Evolutionary conservation across 2,797 vertebrate genomes (phyloP), one percentile per base, ranked within the genome.

Genomic region (Lates japonicus): DNA sequence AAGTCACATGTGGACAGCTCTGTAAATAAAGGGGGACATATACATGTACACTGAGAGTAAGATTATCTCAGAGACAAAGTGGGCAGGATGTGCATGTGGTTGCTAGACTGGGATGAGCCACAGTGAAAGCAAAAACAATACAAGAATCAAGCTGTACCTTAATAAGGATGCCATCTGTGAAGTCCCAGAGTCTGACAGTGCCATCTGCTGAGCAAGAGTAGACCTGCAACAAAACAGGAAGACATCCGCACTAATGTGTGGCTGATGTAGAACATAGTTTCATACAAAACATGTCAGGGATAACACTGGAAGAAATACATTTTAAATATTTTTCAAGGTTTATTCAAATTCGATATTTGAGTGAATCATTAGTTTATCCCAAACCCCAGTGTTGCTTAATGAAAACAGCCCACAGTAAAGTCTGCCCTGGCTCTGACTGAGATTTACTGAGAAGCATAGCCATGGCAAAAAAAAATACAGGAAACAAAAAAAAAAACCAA

Each of bases 101-200:
- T 31, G 25, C 4, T 31, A 7, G 19, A 12, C 16, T 20, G 29
- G 19, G 41, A 29, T 60, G 25, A 39, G 1, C 14, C 31, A 75
- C 33, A 52, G 48, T 48, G 5, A 62, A 3, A 20, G 12, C 13
- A 70, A 67, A 60, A 5, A 44, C 17, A 13, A 19, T 0, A 42
- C 2, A 44, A 31, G 5, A 25, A 12, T 74, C 69, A 29, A 57
- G 0, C 0, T 7, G 5, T 94, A 98, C 98, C 96, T 98, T 99
- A 66, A 99, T 99, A 13, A 97, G 96, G 90, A 99, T 97, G 25
- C 97, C 97, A 68, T 99, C 98, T 57, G 95, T 93, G 90, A 97
- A 99, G 94, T 99, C 97, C 98, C 98, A 99, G 4, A 99, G 94
- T 78, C 96, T 97, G 91, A 99, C 78, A 42, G 95, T 98, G 90